Evolutionary conservation across 2,113 vertebrate species (phyloP), one percentile per base, ranked within the genome.

Genomic region (Menura novaehollandiae): DNA sequence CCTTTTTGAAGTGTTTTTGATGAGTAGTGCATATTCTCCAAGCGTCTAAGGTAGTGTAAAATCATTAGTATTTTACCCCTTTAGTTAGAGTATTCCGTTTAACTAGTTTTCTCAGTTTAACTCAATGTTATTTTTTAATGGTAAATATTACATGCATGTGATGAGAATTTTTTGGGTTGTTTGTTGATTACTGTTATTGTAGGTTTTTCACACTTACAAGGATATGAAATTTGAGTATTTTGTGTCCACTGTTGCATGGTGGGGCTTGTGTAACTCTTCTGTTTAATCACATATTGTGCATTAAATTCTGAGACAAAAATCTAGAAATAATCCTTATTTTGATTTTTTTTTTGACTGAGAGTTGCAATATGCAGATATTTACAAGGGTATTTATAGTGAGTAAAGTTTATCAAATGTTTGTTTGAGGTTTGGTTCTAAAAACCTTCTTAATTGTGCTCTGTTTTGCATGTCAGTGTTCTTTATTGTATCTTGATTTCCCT

Each of bases 121-220:
- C 33, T 14, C 1, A 27, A 52, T 60, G 20, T 52, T 56, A 58
- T 71, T 59, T 4, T 85, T 75, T 88, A 41, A 33, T 58, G 6
- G 0, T 18, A 60, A 71, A 19, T 64, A 66, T 44, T 67, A 32
- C 8, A 66, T 0, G 0, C 4, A 1, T 26, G 24, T 52, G 41
- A 47, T 18, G 5, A 80, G 13, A 33, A 3, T 19, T 41, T 74
- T 49, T 62, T 44, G 0, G 1, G 44, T 11, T 53, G 3, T 17
- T 83, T 84, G 10, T 53, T 69, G 15, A 39, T 73, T 73, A 27
- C 2, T 47, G 8, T 14, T 60, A 33, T 6, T 77, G 22, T 26
- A 55, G 2, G 17, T 80, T 87, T 81, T 84, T 83, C 37, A 66
- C 7, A 41, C 7, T 60, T 72, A 49, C 5, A 49, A 64, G 19